Conservation (phyloP, 92 coral and sea anemone genomes). For the Heliopora coerulea region DNA sequence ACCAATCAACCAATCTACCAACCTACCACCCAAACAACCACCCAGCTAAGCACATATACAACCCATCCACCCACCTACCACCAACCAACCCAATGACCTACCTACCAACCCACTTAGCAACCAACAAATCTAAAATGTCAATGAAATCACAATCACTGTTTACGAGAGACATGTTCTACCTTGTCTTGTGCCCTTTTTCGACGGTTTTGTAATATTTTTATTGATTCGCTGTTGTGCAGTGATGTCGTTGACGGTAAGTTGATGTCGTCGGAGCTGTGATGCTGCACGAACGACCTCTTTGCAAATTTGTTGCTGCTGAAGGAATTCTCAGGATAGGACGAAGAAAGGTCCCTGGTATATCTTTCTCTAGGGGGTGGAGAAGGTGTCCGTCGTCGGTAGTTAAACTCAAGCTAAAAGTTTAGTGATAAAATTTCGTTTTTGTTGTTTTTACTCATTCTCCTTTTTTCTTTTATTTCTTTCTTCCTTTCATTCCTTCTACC, state of each 20-base stretch:
- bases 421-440: background rate
- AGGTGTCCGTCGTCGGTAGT: background rate
- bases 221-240: conserved; percentile 5
- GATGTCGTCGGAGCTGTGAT: conserved; percentile 35
- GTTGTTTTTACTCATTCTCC: background rate
- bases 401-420: background rate
- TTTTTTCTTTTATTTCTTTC: no score
- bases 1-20: no score
- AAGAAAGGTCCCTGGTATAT: conserved; percentile 11
- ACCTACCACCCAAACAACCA: background rate
- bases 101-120: background rate
- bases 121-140: background rate
- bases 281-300: conserved; percentile 5
- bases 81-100: no score
- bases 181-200: conserved; percentile 16
- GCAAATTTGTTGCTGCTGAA: background rate
- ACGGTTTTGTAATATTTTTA: conserved; percentile 12
- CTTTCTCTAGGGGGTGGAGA: conserved; percentile 7
- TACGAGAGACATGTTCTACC: conserved; percentile 1
- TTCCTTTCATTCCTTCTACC: no score
- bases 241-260: conserved; percentile 13
- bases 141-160: no score
- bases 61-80: background rate
- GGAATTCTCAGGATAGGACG: conserved; percentile 26
- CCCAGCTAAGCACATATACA: background rate